Evolutionary conservation across 2,888 invertebrate genomes (phyloP).

Genomic region (Nomada goodeniana): DNA sequence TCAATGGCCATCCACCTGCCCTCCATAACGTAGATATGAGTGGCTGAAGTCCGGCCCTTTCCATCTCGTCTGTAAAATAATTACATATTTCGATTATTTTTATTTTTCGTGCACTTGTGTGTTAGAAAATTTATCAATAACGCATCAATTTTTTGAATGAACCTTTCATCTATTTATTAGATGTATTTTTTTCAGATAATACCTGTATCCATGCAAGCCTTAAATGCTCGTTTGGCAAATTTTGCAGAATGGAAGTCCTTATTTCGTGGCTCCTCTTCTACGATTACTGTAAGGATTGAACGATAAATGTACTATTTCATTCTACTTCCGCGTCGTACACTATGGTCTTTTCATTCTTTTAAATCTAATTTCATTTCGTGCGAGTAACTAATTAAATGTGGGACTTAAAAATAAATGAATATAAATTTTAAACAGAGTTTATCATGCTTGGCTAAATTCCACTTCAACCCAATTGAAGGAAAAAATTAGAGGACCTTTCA

Average conservation of each 20-base stretch:
- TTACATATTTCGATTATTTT: neutral
- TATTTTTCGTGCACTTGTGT: no score
- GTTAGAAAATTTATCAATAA: no score
- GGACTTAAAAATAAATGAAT: neutral
- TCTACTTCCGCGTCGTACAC: neutral
- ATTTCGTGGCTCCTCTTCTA: constrained; percentile 37
- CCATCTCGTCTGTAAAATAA: constrained; percentile 49
- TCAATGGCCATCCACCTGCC: constrained; percentile 74
- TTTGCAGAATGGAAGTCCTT: constrained; percentile 68
- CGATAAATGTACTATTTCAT: neutral
- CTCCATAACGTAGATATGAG: constrained; percentile 64
- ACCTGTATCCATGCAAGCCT: constrained; percentile 71
- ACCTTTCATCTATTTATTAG: neutral
- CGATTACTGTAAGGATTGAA: constrained; percentile 46
- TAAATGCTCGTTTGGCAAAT: constrained; percentile 70
- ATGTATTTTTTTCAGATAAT: neutral
- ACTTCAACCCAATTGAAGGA: neutral
- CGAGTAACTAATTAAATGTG: neutral
- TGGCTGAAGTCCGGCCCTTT: constrained; percentile 64
- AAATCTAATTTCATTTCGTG: neutral
- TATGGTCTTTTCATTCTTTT: neutral
- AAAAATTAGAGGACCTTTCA: constrained; percentile 31
- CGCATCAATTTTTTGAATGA: neutral
- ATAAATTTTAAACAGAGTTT: neutral
- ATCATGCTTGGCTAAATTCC: neutral